Evolutionary conservation across 2,113 vertebrate genomes (phyloP).

Genomic region (Festucalex cinctus): DNA sequence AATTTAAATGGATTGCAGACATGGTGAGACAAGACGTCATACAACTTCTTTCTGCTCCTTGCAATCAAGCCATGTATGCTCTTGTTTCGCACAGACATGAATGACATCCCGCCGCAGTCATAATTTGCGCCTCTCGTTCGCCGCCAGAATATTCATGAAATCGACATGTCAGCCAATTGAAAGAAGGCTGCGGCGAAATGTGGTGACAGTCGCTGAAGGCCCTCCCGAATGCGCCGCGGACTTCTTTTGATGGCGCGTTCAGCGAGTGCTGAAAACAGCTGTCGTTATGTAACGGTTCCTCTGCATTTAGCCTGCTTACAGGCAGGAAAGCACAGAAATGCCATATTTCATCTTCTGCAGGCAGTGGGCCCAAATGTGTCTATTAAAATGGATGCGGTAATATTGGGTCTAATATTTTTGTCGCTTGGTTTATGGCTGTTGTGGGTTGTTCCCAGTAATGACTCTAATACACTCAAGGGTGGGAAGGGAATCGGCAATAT

Average conservation of each 20-base stretch:
- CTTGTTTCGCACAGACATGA: neutral
- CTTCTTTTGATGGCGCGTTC: slow-evolving; percentile 48
- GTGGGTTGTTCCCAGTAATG: neutral
- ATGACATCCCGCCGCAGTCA: slow-evolving; percentile 1
- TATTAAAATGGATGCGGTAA: slow-evolving; percentile 36
- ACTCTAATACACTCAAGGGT: slow-evolving; percentile 2
- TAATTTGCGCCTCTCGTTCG: slow-evolving; percentile 16
- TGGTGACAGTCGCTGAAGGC: slow-evolving; percentile 38
- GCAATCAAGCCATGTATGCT: neutral
- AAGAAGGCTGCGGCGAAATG: slow-evolving; percentile 26
- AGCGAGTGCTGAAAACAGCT: slow-evolving; percentile 52
- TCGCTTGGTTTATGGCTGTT: slow-evolving; percentile 1
- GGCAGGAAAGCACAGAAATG: slow-evolving; percentile 37
- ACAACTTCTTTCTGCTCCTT: neutral
- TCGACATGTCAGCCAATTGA: slow-evolving; percentile 28
- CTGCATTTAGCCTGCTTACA: slow-evolving; percentile 39
- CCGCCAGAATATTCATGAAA: slow-evolving; percentile 36
- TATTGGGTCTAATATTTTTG: slow-evolving; percentile 21
- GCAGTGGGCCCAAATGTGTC: slow-evolving; percentile 37
- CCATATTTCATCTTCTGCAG: slow-evolving; percentile 21
- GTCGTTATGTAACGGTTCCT: slow-evolving; percentile 58
- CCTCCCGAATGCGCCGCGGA: slow-evolving; percentile 20
- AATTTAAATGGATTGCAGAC: neutral
- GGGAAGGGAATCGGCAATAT: neutral
- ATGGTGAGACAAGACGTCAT: neutral